These are phyloP conservation scores for Chelon labrosus DNA, from an alignment of 2,797 vertebrate genomes.

Conservation along the genomic window DNA sequence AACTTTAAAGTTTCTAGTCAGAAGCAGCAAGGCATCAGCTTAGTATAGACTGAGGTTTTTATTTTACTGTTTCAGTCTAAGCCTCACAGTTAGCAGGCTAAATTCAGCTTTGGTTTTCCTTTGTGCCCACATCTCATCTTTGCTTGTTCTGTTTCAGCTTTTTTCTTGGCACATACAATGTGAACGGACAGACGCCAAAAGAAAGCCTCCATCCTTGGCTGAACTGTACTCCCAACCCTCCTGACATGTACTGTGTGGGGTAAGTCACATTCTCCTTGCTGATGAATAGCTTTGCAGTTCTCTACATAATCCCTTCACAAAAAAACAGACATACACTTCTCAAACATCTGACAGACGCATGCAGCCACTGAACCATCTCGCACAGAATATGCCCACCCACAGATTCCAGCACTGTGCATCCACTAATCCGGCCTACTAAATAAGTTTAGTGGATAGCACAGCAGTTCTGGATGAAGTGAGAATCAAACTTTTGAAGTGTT, in stretches of 20 bases:
- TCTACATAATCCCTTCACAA: constrained; percentile 36
- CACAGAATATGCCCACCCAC: constrained; percentile 33
- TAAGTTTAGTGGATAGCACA: constrained; percentile 16
- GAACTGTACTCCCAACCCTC: constrained; percentile 84
- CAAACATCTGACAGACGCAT: constrained; percentile 34
- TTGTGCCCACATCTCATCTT: constrained; percentile 17
- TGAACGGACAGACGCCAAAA: constrained; percentile 93
- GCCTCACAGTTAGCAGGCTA: background rate
- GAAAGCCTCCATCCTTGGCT: constrained; percentile 93
- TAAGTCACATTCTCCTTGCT: constrained; percentile 69
- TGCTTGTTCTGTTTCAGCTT: constrained; percentile 82
- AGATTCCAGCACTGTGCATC: constrained; percentile 13
- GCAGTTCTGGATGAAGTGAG: constrained; percentile 5
- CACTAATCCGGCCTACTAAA: constrained; percentile 31
- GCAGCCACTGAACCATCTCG: constrained; percentile 39
- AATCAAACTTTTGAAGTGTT: constrained; percentile 13
- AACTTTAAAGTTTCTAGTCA: background rate
- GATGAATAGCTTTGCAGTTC: constrained; percentile 16
- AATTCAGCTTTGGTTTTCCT: constrained; percentile 7
- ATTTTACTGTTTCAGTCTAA: constrained; percentile 13
- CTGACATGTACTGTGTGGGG: constrained; percentile 97
- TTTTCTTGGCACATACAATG: constrained; percentile 97
- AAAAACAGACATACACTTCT: constrained; percentile 31
- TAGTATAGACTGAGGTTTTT: constrained; percentile 1
- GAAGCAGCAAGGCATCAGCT: background rate